phyloP scores from a whole-genome alignment of 2,888 invertebrate species.

The Cephalotes varians region DNA sequence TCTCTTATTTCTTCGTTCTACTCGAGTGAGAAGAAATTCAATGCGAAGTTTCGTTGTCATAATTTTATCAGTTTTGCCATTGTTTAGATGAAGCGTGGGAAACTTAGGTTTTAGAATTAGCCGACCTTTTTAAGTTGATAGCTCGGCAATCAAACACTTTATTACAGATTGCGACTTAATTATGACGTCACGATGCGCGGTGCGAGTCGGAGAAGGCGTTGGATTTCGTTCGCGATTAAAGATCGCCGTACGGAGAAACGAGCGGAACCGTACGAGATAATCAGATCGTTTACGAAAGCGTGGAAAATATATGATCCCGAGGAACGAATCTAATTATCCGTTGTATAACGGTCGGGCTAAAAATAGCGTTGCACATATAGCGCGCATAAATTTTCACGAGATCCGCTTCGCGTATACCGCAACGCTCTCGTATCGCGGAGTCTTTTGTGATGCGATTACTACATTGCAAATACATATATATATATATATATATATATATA shows the following conservation, averaged over 20 bases:
- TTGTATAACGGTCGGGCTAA: conserved; percentile 29
- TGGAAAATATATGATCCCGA: conserved; percentile 30
- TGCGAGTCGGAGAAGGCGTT: conserved; percentile 7
- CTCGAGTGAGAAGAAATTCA: not conserved
- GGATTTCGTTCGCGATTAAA: conserved; percentile 17
- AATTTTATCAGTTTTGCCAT: not conserved
- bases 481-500: no score
- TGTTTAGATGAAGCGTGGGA: not conserved
- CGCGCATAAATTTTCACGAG: not conserved
- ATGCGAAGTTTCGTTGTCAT: not conserved
- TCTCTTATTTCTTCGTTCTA: not conserved
- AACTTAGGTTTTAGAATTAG: not conserved
- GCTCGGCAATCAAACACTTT: not conserved
- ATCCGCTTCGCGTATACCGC: not conserved
- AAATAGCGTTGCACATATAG: conserved; percentile 2
- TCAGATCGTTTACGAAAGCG: conserved; percentile 46
- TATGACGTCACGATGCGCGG: conserved; percentile 8
- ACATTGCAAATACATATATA: conserved; percentile 11
- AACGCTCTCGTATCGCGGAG: not conserved
- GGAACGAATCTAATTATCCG: conserved; percentile 17
- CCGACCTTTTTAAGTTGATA: conserved; percentile 3
- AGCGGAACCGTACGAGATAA: conserved; percentile 27
- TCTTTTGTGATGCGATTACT: not conserved
- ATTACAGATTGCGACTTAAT: conserved; percentile 23
- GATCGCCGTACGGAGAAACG: conserved; percentile 1